Conservation (phyloP, 2,888 invertebrate species). For the Pantelozetes paolii region DNA sequence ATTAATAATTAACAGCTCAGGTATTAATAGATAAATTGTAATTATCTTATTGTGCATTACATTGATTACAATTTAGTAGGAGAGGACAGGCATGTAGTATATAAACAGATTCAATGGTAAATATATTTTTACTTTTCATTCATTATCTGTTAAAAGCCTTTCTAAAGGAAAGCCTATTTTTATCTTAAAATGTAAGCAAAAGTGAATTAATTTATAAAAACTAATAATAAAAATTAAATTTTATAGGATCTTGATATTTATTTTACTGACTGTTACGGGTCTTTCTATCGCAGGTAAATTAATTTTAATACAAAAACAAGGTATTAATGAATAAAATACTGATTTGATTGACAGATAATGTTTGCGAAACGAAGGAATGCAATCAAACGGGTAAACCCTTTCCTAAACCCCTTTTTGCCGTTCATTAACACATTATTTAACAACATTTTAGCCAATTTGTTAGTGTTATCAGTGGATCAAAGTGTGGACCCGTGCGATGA, state of each 20-base stretch:
- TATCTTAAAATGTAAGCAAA: neutral
- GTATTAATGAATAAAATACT: too few species aligned
- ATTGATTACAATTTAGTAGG: neutral
- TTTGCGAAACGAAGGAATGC: neutral
- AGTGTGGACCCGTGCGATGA: slow-evolving; percentile 4
- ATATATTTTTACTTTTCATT: slow-evolving; percentile 2
- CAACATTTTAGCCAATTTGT: neutral
- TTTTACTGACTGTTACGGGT: too few species aligned
- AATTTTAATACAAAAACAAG: too few species aligned
- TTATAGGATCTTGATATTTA: too few species aligned
- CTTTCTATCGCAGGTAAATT: too few species aligned
- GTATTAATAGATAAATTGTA: neutral
- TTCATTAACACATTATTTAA: neutral
- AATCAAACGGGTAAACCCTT: slow-evolving; percentile 16
- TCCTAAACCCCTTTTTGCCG: too few species aligned
- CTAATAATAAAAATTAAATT: too few species aligned
- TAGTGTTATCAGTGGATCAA: neutral
- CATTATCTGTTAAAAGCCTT: neutral
- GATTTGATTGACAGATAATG: too few species aligned
- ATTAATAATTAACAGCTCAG: neutral
- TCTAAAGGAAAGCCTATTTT: neutral
- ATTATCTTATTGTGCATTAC: neutral
- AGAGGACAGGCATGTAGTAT: neutral
- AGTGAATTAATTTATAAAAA: too few species aligned
- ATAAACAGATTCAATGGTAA: neutral